Base-by-base conservation (phyloP, 2,888 invertebrate species). In the Idaea biselata region DNA sequence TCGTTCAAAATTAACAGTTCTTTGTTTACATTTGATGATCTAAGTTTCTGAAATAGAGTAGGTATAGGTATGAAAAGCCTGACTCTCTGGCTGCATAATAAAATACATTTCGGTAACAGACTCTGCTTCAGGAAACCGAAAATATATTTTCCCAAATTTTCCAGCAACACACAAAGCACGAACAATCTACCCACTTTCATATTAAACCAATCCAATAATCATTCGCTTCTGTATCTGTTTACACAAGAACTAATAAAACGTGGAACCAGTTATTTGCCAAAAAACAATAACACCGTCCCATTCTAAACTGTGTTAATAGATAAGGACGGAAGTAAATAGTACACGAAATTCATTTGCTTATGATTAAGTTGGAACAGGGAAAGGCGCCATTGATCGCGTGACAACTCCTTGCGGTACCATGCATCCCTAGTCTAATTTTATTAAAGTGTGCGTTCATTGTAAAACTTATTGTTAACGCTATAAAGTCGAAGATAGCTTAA, bases 341-440 rank as follows among this genome's bases (percentile, higher is more conserved):
- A 74, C 73, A 77, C 76, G 73, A 80, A 79, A 82, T 83, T 83
- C 79, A 83, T 85, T 84, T 86, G 83, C 84, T 87, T 84, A 82
- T 83, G 80, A 82, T 84, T 83, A 82, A 80, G 80, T 85, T 83
- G 82, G 80, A 82, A 81, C 78, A 77, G 75, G 81, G 80, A 71
- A 76, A 80, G 87, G 82, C 84, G 86, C 84, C 83, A 77, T 68
- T 78, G 80, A 76, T 88, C 79, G 89, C 89, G 89, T 90, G 89
- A 84, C 84, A 73, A 77, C 75, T 73, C 67, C 72, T 69, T 72
- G 44, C 66, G 66, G 69, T 73, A 76, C 67, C 73, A 74, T 74
- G 75, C 69, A 80, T 83, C 82, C 82, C 77, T 73, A 74, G 59
- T 62, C 62, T 60, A 63, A 65, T 55, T 61, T 62, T 61, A 58